Evolutionary conservation across 2,888 invertebrate genomes (phyloP).

Genomic region (Hofmannophila pseudospretella): DNA sequence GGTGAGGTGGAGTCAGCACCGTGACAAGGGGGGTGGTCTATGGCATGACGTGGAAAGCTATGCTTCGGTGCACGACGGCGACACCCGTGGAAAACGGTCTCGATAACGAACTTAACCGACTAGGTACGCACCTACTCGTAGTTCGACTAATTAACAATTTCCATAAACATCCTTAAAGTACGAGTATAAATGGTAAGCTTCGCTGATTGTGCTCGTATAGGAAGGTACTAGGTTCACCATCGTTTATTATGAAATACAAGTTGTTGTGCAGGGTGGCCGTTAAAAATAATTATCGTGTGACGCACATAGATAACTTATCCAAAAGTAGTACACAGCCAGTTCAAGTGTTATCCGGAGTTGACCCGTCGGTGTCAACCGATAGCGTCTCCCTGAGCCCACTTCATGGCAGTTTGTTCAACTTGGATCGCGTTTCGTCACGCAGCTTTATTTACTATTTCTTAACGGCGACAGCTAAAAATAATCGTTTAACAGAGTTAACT

Average conservation of each 20-base stretch:
- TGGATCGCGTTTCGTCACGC: conserved; percentile 44
- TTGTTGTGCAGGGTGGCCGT: conserved; percentile 18
- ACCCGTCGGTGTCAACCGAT: conserved; percentile 39
- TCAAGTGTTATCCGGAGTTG: conserved; percentile 56
- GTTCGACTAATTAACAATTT: conserved; percentile 36
- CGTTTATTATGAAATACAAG: conserved; percentile 7
- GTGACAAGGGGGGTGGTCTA: conserved; percentile 73
- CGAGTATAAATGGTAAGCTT: conserved; percentile 10
- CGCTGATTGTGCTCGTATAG: no score
- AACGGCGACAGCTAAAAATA: conserved; percentile 41
- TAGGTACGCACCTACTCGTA: no score
- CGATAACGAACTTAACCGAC: conserved; percentile 34
- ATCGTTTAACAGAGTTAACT: conserved; percentile 36
- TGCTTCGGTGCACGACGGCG: conserved; percentile 51
- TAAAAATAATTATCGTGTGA: conserved; percentile 48
- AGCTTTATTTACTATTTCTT: conserved; percentile 54
- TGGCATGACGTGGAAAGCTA: conserved; percentile 60
- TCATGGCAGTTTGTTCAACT: conserved; percentile 67
- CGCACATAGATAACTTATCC: conserved; percentile 69
- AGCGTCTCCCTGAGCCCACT: conserved; percentile 42
- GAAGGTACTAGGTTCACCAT: background rate
- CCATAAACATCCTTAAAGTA: conserved; percentile 20
- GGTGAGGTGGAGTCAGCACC: conserved; percentile 50
- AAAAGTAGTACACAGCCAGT: conserved; percentile 59
- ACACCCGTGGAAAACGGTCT: conserved; percentile 47